Percentiles rank a stretch among this genome's conserved stretches.
phyloP scores from a whole-genome alignment of 2,888 invertebrate genomes.

The Dynastes hyllus region DNA sequence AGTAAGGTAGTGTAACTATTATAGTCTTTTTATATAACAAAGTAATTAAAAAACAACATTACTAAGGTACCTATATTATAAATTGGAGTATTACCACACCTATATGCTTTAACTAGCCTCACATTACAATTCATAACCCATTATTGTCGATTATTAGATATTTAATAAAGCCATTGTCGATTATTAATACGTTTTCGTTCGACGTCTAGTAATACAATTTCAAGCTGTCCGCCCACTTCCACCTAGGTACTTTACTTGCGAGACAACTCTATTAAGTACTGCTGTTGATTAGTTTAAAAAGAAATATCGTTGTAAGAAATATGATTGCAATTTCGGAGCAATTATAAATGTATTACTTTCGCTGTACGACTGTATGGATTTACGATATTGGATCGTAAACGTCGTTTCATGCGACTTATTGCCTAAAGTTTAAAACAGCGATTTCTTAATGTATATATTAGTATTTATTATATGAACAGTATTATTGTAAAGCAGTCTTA shows the following conservation, averaged over 20 bases:
- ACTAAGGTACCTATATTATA: no score
- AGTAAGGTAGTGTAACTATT: no score
- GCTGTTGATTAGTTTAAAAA: conserved; percentile 2
- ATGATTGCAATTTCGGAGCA: conserved; percentile 7
- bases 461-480: no score
- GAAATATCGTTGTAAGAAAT: conserved; percentile 10
- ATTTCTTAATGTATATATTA: not conserved
- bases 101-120: no score
- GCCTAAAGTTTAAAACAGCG: not conserved
- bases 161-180: no score
- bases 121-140: no score
- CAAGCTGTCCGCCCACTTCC: conserved; percentile 3
- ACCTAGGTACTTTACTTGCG: not conserved
- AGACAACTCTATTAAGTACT: conserved; percentile 16
- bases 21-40: no score
- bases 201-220: not conserved
- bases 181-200: not conserved
- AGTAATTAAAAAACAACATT: no score
- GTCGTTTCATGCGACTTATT: not conserved
- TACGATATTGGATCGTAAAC: conserved; percentile 7
- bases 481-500: no score
- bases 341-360: conserved; percentile 22
- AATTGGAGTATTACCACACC: no score
- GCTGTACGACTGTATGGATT: not conserved
- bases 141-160: no score